These are phyloP conservation scores for Drosophila simulans DNA, from an alignment of 1,140 invertebrate species.

Conservation along the genomic window DNA sequence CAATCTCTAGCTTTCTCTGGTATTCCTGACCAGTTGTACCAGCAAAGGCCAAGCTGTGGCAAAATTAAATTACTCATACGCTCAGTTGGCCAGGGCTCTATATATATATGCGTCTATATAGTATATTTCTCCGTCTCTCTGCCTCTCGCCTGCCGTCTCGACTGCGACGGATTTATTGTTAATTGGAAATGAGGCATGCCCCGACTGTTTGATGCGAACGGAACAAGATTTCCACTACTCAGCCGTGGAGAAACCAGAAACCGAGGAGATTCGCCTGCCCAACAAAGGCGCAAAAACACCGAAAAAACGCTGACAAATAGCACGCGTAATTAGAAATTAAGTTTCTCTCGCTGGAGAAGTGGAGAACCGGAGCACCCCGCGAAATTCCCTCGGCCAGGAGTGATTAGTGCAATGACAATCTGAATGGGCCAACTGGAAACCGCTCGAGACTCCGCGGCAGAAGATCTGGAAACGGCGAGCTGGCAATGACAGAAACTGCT, in stretches of 20 bases:
- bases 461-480: conserved; percentile 30
- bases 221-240: conserved; percentile 75
- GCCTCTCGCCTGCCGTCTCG: conserved; percentile 18
- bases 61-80: conserved; percentile 83
- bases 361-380: not conserved
- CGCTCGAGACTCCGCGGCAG: conserved; percentile 30
- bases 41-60: conserved; percentile 73
- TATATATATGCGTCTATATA: conserved; percentile 1
- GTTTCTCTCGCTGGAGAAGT: conserved; percentile 45
- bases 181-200: conserved; percentile 81
- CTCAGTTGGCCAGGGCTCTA: conserved; percentile 64
- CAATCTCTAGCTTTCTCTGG: conserved; percentile 32
- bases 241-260: conserved; percentile 26
- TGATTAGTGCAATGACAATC: conserved; percentile 63
- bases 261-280: not conserved
- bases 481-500: conserved; percentile 60
- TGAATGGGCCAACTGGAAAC: conserved; percentile 54
- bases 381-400: conserved; percentile 21
- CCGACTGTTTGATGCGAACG: conserved; percentile 75
- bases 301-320: conserved; percentile 77
- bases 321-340: conserved; percentile 81
- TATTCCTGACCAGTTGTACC: conserved; percentile 45
- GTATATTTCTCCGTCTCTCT: not conserved
- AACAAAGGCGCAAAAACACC: conserved; percentile 25
- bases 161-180: conserved; percentile 79